Conservation (phyloP, 2,113 vertebrate genomes). For the Malurus cyaneus region DNA sequence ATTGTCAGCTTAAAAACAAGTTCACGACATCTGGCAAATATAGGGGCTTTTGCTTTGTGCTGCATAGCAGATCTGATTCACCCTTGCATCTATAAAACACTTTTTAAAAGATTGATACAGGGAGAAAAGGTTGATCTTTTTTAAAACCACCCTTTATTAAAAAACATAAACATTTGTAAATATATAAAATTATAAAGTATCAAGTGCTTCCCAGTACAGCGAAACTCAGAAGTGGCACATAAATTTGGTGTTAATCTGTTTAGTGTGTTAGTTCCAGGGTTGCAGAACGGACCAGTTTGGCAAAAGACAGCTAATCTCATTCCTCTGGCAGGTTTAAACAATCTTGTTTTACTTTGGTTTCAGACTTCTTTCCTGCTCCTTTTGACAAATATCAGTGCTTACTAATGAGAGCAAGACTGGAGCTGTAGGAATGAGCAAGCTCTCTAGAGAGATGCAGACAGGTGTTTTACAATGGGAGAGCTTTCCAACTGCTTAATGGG, state of each 20-base stretch:
- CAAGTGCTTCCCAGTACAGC: not conserved
- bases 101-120: not conserved
- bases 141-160: conserved; percentile 31
- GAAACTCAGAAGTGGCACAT: not conserved
- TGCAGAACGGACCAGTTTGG: not conserved
- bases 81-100: not conserved
- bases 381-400: not conserved
- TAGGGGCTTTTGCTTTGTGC: not conserved
- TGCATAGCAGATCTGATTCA: not conserved
- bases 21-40: not conserved
- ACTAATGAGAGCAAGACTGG: not conserved
- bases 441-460: not conserved
- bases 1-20: not conserved
- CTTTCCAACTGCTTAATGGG: not conserved
- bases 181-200: conserved; percentile 30
- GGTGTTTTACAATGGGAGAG: not conserved
- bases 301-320: not conserved
- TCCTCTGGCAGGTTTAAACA: not conserved
- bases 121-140: not conserved
- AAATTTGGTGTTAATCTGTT: not conserved
- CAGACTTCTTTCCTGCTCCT: not conserved
- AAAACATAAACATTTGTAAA: conserved; percentile 26
- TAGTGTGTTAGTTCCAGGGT: not conserved
- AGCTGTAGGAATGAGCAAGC: not conserved
- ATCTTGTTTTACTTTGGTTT: not conserved